These are phyloP conservation scores for Oceanodroma tethys DNA, from an alignment of 2,113 vertebrate genomes.

Conservation along the genomic window DNA sequence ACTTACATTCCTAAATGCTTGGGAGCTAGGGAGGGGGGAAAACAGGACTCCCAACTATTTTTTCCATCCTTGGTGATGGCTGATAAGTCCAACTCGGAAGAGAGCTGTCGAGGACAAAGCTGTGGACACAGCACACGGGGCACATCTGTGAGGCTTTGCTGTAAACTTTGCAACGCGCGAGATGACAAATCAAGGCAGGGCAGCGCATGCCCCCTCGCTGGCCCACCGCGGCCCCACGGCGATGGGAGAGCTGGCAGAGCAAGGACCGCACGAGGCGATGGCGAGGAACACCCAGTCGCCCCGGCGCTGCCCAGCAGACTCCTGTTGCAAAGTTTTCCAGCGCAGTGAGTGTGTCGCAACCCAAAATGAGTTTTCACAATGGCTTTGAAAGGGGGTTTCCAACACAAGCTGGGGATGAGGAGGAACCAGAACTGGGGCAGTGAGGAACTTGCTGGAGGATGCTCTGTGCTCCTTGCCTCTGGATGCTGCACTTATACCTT, in stretches of 20 bases:
- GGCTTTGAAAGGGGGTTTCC: neutral
- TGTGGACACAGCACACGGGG: neutral
- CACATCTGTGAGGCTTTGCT: neutral
- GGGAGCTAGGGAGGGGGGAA: neutral
- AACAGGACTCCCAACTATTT: accelerated
- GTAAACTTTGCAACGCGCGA: accelerated
- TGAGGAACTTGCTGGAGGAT: neutral
- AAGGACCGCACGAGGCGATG: accelerated
- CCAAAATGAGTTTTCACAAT: neutral
- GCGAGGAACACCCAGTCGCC: accelerated
- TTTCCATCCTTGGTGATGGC: neutral
- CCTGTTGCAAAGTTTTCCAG: neutral
- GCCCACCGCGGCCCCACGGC: too few species aligned
- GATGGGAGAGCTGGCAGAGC: neutral
- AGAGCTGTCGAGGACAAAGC: neutral
- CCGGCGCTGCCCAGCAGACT: neutral
- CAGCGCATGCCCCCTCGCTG: neutral
- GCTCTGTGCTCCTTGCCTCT: neutral
- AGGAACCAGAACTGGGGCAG: neutral
- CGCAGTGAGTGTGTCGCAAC: accelerated
- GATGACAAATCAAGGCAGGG: neutral
- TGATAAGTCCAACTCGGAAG: neutral
- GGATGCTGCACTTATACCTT: neutral
- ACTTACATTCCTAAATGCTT: neutral
- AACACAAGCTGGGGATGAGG: neutral